A percentile compares a stretch with the other conserved stretches of the same genome.
phyloP scores from a whole-genome alignment of 2,797 vertebrate genomes.

The Sphenodon punctatus region DNA sequence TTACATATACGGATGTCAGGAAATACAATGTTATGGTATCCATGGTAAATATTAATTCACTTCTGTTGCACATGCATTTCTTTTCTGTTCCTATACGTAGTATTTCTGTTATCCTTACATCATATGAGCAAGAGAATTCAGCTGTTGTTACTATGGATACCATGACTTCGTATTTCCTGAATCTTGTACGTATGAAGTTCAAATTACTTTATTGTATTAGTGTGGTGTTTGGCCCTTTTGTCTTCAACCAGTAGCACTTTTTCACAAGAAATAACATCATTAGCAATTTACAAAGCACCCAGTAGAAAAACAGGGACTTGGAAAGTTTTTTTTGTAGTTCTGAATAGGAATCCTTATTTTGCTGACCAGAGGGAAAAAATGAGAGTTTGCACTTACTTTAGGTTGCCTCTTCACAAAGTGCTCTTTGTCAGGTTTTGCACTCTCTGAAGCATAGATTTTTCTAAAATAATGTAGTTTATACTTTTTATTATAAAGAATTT shows the following conservation, averaged over 20 bases:
- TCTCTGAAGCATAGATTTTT: neutral
- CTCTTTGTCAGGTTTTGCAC: neutral
- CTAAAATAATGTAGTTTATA: too few relatives aligned
- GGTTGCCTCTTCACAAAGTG: constrained; percentile 2
- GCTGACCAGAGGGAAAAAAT: neutral
- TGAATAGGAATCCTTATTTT: neutral
- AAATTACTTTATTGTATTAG: neutral
- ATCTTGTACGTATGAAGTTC: neutral
- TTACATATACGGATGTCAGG: neutral
- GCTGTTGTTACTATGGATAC: neutral
- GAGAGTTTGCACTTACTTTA: neutral
- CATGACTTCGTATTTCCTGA: neutral
- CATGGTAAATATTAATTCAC: neutral
- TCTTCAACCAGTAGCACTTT: neutral
- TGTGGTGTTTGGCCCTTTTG: neutral
- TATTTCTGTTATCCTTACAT: neutral
- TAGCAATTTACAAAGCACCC: neutral
- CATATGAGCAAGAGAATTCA: neutral
- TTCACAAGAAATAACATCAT: neutral
- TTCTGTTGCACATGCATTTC: neutral
- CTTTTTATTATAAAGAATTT: neutral
- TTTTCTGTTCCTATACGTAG: too few relatives aligned
- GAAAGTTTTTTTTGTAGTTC: neutral
- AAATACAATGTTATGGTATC: neutral
- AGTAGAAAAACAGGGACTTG: neutral